Base-by-base conservation (phyloP, 2,888 invertebrate genomes). In the Gastracanthus pulcherrimus region DNA sequence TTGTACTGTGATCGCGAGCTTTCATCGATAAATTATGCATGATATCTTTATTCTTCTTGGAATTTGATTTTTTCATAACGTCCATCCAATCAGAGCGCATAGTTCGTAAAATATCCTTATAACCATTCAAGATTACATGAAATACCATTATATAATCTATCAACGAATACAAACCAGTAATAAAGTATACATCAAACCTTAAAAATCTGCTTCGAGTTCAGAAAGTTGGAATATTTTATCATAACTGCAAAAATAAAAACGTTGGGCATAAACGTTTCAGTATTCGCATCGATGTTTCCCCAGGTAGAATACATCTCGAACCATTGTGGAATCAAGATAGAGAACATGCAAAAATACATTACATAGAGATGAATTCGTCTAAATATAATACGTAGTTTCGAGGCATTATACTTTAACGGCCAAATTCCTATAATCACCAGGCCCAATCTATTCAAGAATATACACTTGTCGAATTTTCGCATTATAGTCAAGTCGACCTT, bases 11-110 rank as follows among this genome's bases (percentile, higher is more conserved):
- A 36, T 38, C 41, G 4, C 38, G 38, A 11, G 76, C 71, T 1
- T 16, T 76, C 9, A 36, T 55, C 3, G 38, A n/a, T 23, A 66
- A 1, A 9, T 13, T 11, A 19, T 38, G 51, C 76, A 76, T 76
- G 5, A 77, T 36, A 4, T 67, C 38, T 29, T 60, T 71, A 2
- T 81, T 72, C 26, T 71, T 23, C 38, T 48, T 1, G 45, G 36
- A 2, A 23, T 64, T 34, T 26, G 48, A 26, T 6, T 13, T 7
- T 1, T 26, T 55, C 78, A 83, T 81, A 1, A 64, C 29, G 5
- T 48, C 16, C 7, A 55, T 51, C 83, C 81, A 83, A 38, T 83
- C 71, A 23, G 19, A 6, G n/a, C 72, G 66, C 81, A 83, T 77
- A 13, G 3, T 62, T 26, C 13, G 23, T 19, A 67, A 13, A n/a